Base-by-base conservation (phyloP, 2,888 invertebrate species). In the Chouioia cunea region DNA sequence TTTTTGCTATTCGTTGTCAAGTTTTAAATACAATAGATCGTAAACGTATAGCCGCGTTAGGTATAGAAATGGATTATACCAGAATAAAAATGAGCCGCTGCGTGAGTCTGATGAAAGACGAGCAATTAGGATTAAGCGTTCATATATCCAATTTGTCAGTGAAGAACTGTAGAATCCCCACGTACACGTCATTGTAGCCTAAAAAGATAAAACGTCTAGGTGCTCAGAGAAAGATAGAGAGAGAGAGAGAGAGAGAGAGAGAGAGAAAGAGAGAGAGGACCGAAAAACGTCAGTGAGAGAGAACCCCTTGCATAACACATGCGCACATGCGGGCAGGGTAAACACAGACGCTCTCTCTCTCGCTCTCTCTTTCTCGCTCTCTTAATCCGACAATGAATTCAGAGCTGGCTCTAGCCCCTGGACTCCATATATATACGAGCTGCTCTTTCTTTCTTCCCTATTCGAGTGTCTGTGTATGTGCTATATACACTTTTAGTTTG, bases 381-480 rank as follows among this genome's bases (percentile, higher is more conserved):
- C 65, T 68, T 68, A 62, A 57, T 62, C 69, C 63, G 63, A 69
- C 69, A 69, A 69, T 69, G 69, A 69, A 56, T 69, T 54, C 46
- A 46, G 50, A 62, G 12, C 57, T 15, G 23, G 36, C 56, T 16
- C 67, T 56, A 20, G 20, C 20, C 62, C 16, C 60, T 14, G 52
- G 14, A 52, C 20, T 20, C 52, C 12, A 14, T 36, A 6, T 36
- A 10, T 12, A 12, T 1, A 12, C 36, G 36, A 36, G 36, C 36
- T 36, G 36, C 36, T 36, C 36, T 36, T 36, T 36, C 36, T 36
- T 36, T 36, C 12, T 12, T 36, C 12, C 36, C 36, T 36, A 36
- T 36, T 36, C 36, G 36, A 36, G 36, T 36, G 36, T n/a, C n/a
- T 36, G 36, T 36, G 27, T 6, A 3, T 18, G 15, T 46, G n/a